Evolutionary conservation across 2,888 invertebrate genomes (phyloP).

Genomic region (Mantis religiosa): DNA sequence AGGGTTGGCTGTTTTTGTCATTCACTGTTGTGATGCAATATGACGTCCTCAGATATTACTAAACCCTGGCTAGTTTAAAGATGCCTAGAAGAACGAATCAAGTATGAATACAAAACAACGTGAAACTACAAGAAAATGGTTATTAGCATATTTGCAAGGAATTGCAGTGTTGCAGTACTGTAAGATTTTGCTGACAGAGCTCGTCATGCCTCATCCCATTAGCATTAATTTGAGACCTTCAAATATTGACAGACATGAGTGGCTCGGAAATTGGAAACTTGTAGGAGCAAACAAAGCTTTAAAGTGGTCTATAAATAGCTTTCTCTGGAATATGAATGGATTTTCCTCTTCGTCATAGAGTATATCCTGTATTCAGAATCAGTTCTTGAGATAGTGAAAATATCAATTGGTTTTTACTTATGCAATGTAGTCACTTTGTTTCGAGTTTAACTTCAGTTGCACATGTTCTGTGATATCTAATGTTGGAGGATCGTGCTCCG

Average conservation of each 20-base stretch:
- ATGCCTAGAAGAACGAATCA: not conserved
- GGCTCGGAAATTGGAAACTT: not conserved
- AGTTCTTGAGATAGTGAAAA: no score
- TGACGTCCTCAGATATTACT: no score
- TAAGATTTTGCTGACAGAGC: not conserved
- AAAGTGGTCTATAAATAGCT: not conserved
- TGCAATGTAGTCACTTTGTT: no score
- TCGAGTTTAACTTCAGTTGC: no score
- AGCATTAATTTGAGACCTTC: not conserved
- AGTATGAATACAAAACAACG: not conserved
- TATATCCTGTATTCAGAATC: no score
- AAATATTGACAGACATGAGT: not conserved
- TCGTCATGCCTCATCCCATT: not conserved
- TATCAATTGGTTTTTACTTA: no score
- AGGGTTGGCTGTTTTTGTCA: no score
- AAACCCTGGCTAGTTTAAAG: no score
- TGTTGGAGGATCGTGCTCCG: no score
- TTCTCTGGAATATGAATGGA: not conserved
- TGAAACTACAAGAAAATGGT: not conserved
- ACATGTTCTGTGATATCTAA: no score
- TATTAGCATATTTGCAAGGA: not conserved
- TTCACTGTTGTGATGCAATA: no score
- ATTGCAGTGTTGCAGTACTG: not conserved
- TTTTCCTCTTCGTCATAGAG: no score
- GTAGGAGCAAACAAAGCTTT: not conserved